Evolutionary conservation across 2,888 invertebrate genomes (phyloP).

Genomic region (Halictus ligatus): DNA sequence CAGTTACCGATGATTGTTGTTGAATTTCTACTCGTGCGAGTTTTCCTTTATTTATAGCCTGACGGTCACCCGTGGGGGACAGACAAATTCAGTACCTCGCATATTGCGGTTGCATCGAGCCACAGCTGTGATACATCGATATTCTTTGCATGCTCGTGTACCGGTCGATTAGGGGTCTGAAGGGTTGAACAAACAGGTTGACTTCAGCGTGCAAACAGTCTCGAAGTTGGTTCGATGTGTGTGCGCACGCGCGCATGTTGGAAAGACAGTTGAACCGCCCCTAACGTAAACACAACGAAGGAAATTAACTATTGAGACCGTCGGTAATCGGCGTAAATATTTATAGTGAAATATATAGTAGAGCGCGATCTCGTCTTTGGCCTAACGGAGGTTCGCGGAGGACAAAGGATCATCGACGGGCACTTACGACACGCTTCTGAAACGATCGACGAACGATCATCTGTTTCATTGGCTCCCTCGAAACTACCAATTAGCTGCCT

Average conservation of each 20-base stretch:
- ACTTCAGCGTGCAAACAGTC: background rate
- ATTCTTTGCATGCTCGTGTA: background rate
- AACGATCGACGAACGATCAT: conserved; percentile 41
- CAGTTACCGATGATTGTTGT: background rate
- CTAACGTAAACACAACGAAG: background rate
- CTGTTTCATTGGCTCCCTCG: conserved; percentile 40
- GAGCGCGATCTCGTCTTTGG: background rate
- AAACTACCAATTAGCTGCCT: conserved; percentile 45
- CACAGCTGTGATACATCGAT: background rate
- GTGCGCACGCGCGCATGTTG: background rate
- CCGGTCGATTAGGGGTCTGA: background rate
- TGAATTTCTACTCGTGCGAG: background rate
- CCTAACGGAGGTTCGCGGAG: background rate
- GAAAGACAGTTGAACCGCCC: background rate
- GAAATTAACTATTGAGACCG: background rate
- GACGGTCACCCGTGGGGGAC: background rate
- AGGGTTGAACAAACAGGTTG: background rate
- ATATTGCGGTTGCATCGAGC: background rate
- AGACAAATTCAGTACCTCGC: background rate
- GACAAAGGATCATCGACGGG: conserved; percentile 11
- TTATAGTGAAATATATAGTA: background rate
- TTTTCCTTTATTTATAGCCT: background rate
- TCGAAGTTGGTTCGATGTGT: background rate
- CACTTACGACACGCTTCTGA: conserved; percentile 19
- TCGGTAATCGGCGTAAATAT: background rate